Evolutionary conservation across 2,888 invertebrate genomes (phyloP).

Genomic region (Dryocosmus kuriphilus): DNA sequence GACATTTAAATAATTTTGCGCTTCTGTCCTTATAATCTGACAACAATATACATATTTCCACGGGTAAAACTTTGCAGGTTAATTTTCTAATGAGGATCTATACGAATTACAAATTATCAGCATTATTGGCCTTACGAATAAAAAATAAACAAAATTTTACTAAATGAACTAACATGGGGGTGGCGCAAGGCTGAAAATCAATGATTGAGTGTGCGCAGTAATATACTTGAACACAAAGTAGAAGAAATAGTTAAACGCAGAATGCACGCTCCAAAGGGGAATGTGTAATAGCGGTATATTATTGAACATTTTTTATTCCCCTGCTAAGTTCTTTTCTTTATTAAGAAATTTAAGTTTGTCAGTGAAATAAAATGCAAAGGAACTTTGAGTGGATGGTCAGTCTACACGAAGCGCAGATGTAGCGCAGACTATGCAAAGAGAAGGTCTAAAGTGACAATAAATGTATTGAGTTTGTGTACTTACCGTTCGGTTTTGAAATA

Average conservation of each 20-base stretch:
- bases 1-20: too few relatives aligned
- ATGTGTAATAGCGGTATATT: background rate
- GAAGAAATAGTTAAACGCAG: background rate
- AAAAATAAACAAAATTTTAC: too few relatives aligned
- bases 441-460: background rate
- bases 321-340: background rate
- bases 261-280: background rate
- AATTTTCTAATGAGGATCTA: too few relatives aligned
- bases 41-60: too few relatives aligned
- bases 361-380: background rate
- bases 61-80: too few relatives aligned
- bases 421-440: background rate
- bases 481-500: background rate
- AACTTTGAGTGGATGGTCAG: conserved; percentile 1
- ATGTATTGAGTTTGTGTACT: background rate
- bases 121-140: too few relatives aligned
- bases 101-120: too few relatives aligned
- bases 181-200: conserved; percentile 17
- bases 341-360: background rate
- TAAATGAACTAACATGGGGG: conserved; percentile 45
- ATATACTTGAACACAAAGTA: background rate
- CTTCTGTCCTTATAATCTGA: too few relatives aligned
- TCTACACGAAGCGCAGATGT: background rate
- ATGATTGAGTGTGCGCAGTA: conserved; percentile 33
- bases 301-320: background rate